Base-by-base conservation (phyloP, 2,113 vertebrate species). In the Saimiri boliviensis region DNA sequence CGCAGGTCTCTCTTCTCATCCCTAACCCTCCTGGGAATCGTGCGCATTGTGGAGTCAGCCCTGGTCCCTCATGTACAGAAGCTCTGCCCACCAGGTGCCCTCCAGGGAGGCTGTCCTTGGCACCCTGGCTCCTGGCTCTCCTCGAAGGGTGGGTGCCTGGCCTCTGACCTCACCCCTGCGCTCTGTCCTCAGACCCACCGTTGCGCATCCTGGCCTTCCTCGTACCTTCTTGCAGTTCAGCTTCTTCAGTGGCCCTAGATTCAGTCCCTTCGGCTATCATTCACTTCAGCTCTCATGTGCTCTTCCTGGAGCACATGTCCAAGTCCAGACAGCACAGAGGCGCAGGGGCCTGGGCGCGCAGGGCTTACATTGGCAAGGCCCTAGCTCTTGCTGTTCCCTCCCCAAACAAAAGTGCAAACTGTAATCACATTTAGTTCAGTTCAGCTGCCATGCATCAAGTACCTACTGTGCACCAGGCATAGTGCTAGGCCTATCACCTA, bases 391-490 rank as follows among this genome's bases (percentile, higher is more conserved):
- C 86, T 37, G 8, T 19, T 86, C 49, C 45, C 11, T 85, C 11
- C n/a, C 23, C 27, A 14, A 14, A 13, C 27, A 10, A 25, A 88
- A 84, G 27, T 45, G 8, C 60, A 56, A 86, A 42, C 12, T 3
- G 0, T 19, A 32, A n/a, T 17, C 71, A 45, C 40, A 12, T 86
- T 83, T 60, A 47, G 35, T 11, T 86, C 54, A 21, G 8, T 11
- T 60, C 8, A 27, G 45, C 54, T 35, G 5, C n/a, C 8, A 3
- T 17, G 71, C 35, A 2, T 2, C 0, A 0, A n/a, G 60, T n/a
- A 47, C 66, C 30, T n/a, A 17, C 25, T 40, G 30, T 9, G 40
- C 5, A 6, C 27, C 23, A n/a, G 71, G 32, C 5, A 1, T 20
- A n/a, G 40, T 60, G 54, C 45, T 23, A 19, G 60, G 42, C 45